These are phyloP conservation scores for Craseonycteris thonglongyai DNA, from an alignment of 2,113 vertebrate genomes.

Conservation along the genomic window DNA sequence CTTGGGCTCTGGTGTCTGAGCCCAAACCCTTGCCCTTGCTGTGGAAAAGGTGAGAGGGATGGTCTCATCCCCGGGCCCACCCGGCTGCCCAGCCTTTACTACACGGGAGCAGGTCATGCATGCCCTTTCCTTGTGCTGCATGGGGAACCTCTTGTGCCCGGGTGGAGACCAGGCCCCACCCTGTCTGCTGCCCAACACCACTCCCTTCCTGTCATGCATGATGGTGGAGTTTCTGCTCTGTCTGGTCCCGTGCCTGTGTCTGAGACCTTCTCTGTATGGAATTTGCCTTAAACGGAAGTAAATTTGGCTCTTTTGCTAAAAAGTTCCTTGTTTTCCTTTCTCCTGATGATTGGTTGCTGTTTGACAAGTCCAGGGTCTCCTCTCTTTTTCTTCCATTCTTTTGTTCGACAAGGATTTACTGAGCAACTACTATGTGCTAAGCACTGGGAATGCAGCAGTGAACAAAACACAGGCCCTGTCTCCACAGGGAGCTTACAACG, in stretches of 20 bases:
- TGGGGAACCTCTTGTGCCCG: not conserved
- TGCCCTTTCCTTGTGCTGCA: constrained; percentile 45
- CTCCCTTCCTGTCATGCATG: constrained; percentile 64
- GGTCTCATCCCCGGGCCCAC: not conserved
- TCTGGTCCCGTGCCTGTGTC: constrained; percentile 63
- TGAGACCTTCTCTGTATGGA: constrained; percentile 70
- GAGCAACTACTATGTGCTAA: not conserved
- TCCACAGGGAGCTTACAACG: not conserved
- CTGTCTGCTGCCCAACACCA: not conserved
- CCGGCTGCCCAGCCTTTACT: not conserved
- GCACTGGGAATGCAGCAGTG: not conserved
- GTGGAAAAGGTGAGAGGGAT: not conserved
- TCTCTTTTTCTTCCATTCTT: not conserved
- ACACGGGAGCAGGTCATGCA: constrained; percentile 26
- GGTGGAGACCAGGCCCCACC: not conserved
- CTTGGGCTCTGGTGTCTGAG: not conserved
- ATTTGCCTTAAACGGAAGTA: constrained; percentile 77
- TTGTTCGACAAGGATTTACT: not conserved
- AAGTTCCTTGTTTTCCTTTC: not conserved
- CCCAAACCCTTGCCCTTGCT: not conserved
- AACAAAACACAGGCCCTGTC: not conserved
- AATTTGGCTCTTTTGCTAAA: constrained; percentile 72
- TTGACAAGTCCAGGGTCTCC: not conserved
- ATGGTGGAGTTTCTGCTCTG: constrained; percentile 38
- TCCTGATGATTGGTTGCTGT: not conserved